phyloP scores from a whole-genome alignment of 2,113 vertebrate genomes.

The Otolemur garnettii region DNA sequence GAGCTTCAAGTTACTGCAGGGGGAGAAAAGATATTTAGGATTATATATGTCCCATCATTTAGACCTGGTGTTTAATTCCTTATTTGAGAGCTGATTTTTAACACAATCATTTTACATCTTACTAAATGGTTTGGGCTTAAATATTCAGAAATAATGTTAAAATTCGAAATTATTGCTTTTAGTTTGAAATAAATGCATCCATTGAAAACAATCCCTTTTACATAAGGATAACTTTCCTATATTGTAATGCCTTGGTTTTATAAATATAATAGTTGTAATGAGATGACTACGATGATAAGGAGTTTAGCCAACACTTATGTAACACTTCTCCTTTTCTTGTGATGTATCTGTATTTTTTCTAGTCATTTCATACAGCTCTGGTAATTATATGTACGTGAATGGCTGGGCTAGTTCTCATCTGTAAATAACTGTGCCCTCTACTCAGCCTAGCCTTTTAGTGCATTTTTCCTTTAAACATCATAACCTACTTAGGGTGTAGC shows the following conservation, averaged over 20 bases:
- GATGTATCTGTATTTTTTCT: neutral
- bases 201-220: neutral
- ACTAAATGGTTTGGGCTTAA: neutral
- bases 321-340: neutral
- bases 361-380: neutral
- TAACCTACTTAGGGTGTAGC: neutral
- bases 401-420: neutral
- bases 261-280: neutral
- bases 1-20: neutral
- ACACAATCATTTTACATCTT: neutral
- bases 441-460: neutral
- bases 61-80: neutral
- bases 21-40: neutral
- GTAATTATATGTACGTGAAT: neutral
- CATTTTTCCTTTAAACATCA: slow-evolving; percentile 7
- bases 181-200: neutral
- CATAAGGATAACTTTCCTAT: neutral
- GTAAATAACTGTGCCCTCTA: slow-evolving; percentile 39
- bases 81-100: neutral
- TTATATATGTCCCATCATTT: slow-evolving; percentile 5
- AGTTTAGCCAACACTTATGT: neutral
- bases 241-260: slow-evolving; percentile 23
- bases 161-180: slow-evolving; percentile 52
- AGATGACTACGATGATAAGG: neutral
- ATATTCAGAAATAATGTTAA: slow-evolving; percentile 33